A percentile compares a stretch with the other conserved stretches of the same genome.
These are phyloP conservation scores for Saccopteryx leptura DNA, from an alignment of 2,113 vertebrate genomes.

Conservation along the genomic window DNA sequence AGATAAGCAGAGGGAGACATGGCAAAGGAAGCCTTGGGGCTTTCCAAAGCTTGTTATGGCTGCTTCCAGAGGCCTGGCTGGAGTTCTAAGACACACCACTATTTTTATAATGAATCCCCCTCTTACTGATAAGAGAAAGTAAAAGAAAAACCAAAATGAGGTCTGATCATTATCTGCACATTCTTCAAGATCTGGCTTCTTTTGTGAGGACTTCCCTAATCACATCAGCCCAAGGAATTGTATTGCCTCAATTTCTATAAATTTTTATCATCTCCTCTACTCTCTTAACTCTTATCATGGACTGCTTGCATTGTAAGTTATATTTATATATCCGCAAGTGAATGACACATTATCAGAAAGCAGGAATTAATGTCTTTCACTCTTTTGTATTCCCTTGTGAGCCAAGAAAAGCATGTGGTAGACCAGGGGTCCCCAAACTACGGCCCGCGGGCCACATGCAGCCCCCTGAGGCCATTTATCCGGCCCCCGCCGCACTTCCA, in stretches of 20 bases:
- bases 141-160: slow-evolving; percentile 40
- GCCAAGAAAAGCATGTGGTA: background rate
- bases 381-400: background rate
- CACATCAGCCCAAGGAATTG: background rate
- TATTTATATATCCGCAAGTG: background rate
- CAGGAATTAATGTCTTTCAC: background rate
- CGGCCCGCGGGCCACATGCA: too few species aligned
- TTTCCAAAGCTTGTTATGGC: background rate
- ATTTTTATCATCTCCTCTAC: background rate
- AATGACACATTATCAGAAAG: background rate
- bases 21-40: background rate
- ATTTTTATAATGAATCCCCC: background rate
- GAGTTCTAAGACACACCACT: slow-evolving; percentile 4
- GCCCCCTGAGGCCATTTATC: too few species aligned
- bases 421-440: too few species aligned
- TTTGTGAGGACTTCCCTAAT: slow-evolving; percentile 29
- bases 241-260: slow-evolving; percentile 4
- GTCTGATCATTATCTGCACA: background rate
- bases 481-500: too few species aligned
- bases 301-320: background rate
- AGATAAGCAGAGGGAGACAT: background rate
- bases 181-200: background rate
- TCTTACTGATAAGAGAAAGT: slow-evolving; percentile 24
- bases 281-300: background rate
- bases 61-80: background rate